phyloP scores from a whole-genome alignment of 2,113 vertebrate species.

The Tachuris rubrigastra region DNA sequence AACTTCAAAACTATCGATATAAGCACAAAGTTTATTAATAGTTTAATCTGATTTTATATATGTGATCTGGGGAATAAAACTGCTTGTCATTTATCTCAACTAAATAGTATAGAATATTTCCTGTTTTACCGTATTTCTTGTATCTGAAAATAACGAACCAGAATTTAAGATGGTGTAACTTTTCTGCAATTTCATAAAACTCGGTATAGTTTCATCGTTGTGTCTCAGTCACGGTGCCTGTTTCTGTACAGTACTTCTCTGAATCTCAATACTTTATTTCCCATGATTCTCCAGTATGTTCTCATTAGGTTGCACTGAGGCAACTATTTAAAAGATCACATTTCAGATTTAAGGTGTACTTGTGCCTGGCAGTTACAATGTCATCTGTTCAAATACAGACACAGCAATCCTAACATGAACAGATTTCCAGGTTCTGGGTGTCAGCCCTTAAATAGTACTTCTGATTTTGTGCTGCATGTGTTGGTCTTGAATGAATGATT shows the following conservation, averaged over 20 bases:
- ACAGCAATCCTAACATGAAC: neutral
- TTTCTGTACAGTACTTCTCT: neutral
- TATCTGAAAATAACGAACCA: neutral
- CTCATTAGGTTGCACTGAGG: neutral
- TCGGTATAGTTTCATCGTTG: neutral
- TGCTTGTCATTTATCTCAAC: neutral
- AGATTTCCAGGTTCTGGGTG: neutral
- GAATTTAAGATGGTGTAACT: neutral
- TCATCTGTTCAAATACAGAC: neutral
- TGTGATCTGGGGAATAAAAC: neutral
- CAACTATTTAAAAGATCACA: neutral
- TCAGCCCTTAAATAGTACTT: neutral
- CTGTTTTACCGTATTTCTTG: neutral
- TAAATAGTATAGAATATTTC: neutral
- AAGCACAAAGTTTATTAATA: neutral
- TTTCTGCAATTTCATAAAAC: neutral
- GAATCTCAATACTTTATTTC: neutral
- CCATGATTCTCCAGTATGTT: neutral
- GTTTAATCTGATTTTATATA: neutral
- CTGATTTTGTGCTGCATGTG: neutral
- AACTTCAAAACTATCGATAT: neutral
- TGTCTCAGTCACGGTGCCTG: neutral
- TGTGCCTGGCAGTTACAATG: neutral
- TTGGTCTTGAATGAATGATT: conserved; percentile 11
- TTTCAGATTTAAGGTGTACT: neutral